These are phyloP conservation scores for Nyctibius grandis DNA, from an alignment of 2,797 vertebrate genomes.

Conservation along the genomic window DNA sequence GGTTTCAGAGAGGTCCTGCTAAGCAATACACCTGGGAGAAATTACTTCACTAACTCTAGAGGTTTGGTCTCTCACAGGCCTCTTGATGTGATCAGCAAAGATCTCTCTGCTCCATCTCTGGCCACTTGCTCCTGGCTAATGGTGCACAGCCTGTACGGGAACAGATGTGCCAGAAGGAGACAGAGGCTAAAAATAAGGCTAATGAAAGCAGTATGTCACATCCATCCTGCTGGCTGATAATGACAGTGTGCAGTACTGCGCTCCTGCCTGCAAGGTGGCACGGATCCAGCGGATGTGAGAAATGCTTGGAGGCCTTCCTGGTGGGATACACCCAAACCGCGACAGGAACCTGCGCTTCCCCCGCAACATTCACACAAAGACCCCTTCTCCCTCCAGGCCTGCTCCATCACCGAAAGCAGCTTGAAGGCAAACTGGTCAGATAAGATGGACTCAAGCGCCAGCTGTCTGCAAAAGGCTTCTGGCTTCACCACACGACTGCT, in stretches of 20 bases:
- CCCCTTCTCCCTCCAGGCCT: not conserved
- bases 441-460: not conserved
- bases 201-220: not conserved
- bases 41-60: not conserved
- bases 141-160: not conserved
- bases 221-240: not conserved
- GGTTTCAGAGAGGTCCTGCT: not conserved
- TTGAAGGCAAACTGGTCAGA: not conserved
- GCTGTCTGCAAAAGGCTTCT: not conserved
- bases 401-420: not conserved
- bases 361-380: not conserved
- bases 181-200: constrained; percentile 23
- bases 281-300: not conserved
- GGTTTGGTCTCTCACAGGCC: not conserved
- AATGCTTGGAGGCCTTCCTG: not conserved
- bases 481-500: not conserved
- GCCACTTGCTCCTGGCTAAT: not conserved
- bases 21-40: not conserved
- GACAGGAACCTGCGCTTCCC: not conserved
- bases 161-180: constrained; percentile 24
- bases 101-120: not conserved
- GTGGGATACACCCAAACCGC: not conserved
- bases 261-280: not conserved
- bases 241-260: not conserved
- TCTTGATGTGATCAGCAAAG: not conserved